Conservation (phyloP, 2,113 vertebrate species). For the Paramisgurnus dabryanus region DNA sequence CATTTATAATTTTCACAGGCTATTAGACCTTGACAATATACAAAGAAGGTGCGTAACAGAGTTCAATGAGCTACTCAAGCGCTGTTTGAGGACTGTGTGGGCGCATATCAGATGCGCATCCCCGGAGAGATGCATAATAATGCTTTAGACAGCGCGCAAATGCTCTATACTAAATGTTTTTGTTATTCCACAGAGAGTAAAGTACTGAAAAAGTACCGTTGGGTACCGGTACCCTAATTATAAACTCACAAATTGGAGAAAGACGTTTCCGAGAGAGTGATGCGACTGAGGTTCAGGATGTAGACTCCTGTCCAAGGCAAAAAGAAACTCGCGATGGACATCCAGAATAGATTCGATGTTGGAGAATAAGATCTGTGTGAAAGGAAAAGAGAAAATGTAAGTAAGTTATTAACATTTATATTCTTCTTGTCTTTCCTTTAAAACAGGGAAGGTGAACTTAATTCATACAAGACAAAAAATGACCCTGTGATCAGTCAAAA, state of each 20-base stretch:
- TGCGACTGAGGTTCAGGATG: conserved; percentile 93
- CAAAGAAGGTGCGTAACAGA: no score
- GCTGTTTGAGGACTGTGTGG: no score
- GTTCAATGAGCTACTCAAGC: no score
- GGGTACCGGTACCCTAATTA: neutral
- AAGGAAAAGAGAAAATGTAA: conserved; percentile 46
- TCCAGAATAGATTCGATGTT: conserved; percentile 97
- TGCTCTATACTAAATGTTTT: neutral
- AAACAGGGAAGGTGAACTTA: no score
- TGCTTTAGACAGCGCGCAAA: neutral
- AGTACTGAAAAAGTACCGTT: neutral
- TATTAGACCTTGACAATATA: no score
- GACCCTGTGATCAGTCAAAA: no score
- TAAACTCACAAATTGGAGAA: conserved; percentile 94
- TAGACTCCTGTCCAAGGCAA: conserved; percentile 84
- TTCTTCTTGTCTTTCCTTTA: no score
- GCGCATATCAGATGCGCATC: no score
- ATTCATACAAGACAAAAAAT: no score
- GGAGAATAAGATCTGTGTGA: conserved; percentile 90
- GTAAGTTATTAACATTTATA: conserved; percentile 48
- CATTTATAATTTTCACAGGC: no score
- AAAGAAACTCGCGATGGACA: conserved; percentile 89
- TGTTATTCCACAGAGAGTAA: neutral
- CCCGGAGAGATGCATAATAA: no score
- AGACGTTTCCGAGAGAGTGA: conserved; percentile 91